phyloP scores from a whole-genome alignment of 2,113 vertebrate species.

The Neogobius melanostomus region DNA sequence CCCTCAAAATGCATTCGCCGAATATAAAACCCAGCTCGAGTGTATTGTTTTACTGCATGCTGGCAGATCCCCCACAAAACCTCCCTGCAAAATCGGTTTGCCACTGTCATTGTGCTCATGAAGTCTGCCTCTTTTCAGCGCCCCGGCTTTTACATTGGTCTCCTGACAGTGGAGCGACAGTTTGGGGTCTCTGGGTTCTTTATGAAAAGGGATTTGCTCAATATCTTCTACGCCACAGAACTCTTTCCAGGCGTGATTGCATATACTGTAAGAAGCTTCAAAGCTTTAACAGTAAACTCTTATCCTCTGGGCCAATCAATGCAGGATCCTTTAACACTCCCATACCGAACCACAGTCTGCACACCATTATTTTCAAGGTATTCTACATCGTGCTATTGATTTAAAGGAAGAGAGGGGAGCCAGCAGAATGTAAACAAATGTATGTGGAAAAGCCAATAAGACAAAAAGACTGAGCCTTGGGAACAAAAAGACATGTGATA shows the following conservation, averaged over 20 bases:
- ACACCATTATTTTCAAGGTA: constrained; percentile 48
- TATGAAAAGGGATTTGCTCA: constrained; percentile 40
- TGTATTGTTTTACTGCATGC: constrained; percentile 37
- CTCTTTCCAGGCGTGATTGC: constrained; percentile 26
- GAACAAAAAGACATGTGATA: constrained; percentile 35
- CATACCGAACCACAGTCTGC: constrained; percentile 26
- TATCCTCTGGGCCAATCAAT: constrained; percentile 16
- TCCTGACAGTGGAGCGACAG: constrained; percentile 48
- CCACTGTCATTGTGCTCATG: constrained; percentile 58
- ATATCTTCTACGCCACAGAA: constrained; percentile 25
- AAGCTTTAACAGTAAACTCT: constrained; percentile 8
- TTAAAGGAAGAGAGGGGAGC: constrained; percentile 32
- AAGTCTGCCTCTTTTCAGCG: constrained; percentile 55
- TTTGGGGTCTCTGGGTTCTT: constrained; percentile 57
- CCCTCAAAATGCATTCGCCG: constrained; percentile 42
- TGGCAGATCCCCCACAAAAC: constrained; percentile 57
- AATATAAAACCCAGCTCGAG: constrained; percentile 50
- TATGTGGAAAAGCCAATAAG: constrained; percentile 44
- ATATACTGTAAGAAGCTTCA: constrained; percentile 10
- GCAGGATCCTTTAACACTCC: neutral
- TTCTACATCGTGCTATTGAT: constrained; percentile 37
- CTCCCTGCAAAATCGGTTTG: constrained; percentile 57
- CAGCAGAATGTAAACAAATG: constrained; percentile 19
- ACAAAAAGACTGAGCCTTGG: constrained; percentile 31
- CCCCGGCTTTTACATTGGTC: constrained; percentile 48